These are phyloP conservation scores for Thera britannica DNA, from an alignment of 2,888 invertebrate species.

Conservation along the genomic window DNA sequence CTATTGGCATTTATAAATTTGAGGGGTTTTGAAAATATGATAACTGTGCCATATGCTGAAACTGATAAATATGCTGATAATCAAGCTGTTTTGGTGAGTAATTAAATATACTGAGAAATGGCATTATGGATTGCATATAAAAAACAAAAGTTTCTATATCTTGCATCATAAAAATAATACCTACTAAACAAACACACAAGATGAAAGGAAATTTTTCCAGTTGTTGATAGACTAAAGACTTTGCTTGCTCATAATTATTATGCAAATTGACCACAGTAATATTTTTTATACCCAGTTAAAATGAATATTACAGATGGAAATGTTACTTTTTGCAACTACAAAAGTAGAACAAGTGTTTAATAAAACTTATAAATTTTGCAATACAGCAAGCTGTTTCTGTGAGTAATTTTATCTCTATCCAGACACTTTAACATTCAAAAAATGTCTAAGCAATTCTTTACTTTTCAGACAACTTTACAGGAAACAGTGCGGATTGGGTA, in stretches of 20 bases:
- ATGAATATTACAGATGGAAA: slow-evolving; percentile 61
- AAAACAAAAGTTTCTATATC: too few relatives aligned
- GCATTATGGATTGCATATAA: too few relatives aligned
- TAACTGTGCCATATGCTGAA: slow-evolving; percentile 67
- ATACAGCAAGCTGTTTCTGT: slow-evolving; percentile 62
- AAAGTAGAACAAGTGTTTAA: slow-evolving; percentile 50
- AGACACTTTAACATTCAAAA: neutral
- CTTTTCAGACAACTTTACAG: slow-evolving; percentile 43
- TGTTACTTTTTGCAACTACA: slow-evolving; percentile 57
- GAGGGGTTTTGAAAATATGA: slow-evolving; percentile 62
- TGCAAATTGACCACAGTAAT: too few relatives aligned
- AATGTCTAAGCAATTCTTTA: neutral
- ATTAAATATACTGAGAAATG: neutral
- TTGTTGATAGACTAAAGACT: too few relatives aligned
- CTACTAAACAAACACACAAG: too few relatives aligned
- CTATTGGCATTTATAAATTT: slow-evolving; percentile 69
- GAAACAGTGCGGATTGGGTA: slow-evolving; percentile 76
- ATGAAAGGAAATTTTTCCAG: too few relatives aligned
- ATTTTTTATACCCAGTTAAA: neutral
- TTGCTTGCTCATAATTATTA: too few relatives aligned
- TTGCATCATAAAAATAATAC: too few relatives aligned
- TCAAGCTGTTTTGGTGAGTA: slow-evolving; percentile 65
- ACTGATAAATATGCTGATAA: slow-evolving; percentile 53
- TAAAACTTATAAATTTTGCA: slow-evolving; percentile 59
- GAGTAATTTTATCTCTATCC: slow-evolving; percentile 42